Evolutionary conservation across 2,797 vertebrate genomes (phyloP), one percentile per base, ranked within the genome.

Genomic region (Eurystomus glaucurus): DNA sequence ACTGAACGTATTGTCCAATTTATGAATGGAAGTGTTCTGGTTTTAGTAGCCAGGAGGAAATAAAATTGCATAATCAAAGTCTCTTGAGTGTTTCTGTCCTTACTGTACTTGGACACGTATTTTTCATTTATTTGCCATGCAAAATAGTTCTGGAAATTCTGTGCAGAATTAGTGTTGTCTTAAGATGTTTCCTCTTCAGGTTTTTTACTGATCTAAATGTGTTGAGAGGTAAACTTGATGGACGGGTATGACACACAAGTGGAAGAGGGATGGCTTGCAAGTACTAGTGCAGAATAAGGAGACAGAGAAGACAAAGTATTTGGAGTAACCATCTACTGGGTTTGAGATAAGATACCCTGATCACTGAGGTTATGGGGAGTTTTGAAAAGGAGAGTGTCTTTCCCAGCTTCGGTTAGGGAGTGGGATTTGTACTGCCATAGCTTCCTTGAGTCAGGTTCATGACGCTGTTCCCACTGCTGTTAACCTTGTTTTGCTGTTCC

Each of bases 401-500:
- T 51, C 23, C 22, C 61, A 46, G 10, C 25, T 84, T 85, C 65
- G 21, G 11, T 50, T 50, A 54, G 35, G 33, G n/a, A 71, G 3
- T 50, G 45, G 43, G 50, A 37, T 88, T 84, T 84, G 29, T 25
- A 11, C 19, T 81, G 15, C 28, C 8, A 2, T 37, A 29, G 1
- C 7, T 62, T 77, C 21, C 13, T 78, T 69, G 14, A 50, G 21
- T n/a, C 3, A 1, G 4, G 8, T 82, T 68, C 3, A 7, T 45
- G 23, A 12, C 28, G 9, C 3, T 69, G 26, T 91, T 75, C 60
- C 28, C 10, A 51, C 81, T 66, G 88, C 35, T 57, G 6, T 54
- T 81, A 46, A 35, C 80, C 86, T 61, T 89, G 26, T 88, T 95
- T 92, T 97, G 37, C 48, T 62, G 2, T 98, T 98, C 80, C 97